phyloP scores from a whole-genome alignment of 2,888 invertebrate genomes.

The Nomada hirtipes region DNA sequence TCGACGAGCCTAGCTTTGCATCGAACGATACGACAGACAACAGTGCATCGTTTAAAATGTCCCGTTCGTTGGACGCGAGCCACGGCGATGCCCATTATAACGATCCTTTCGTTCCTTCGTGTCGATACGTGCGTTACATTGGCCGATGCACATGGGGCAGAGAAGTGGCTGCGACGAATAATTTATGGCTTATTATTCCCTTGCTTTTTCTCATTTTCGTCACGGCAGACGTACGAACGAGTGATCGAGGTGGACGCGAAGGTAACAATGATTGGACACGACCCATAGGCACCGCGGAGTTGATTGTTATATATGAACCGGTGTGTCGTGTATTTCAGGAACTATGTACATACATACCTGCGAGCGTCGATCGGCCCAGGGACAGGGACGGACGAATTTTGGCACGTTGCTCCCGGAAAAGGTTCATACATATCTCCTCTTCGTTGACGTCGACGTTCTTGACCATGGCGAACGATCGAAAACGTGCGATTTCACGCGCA shows the following conservation, averaged over 20 bases:
- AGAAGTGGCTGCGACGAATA: constrained; percentile 7
- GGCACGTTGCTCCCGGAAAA: constrained; percentile 39
- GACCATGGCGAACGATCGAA: constrained; percentile 9
- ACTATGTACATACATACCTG: constrained; percentile 21
- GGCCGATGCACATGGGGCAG: background rate
- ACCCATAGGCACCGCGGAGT: background rate
- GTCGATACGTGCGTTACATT: constrained; percentile 23
- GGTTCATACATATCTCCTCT: constrained; percentile 4
- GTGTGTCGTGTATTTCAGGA: constrained; percentile 45
- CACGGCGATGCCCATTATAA: constrained; percentile 37
- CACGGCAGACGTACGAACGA: constrained; percentile 9
- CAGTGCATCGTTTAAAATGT: constrained; percentile 32
- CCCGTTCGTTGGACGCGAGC: constrained; percentile 56
- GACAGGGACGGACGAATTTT: constrained; percentile 46
- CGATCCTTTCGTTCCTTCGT: constrained; percentile 41
- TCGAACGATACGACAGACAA: constrained; percentile 23
- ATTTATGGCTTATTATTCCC: constrained; percentile 18
- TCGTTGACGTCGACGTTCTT: constrained; percentile 12
- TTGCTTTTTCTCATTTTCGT: constrained; percentile 2
- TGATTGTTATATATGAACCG: background rate
- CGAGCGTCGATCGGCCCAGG: constrained; percentile 43
- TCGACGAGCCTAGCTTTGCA: constrained; percentile 3
- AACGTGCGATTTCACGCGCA: constrained; percentile 23
- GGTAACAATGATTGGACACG: constrained; percentile 27
- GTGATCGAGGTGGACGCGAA: constrained; percentile 10